These are phyloP conservation scores for Sclerurus mexicanus DNA, from an alignment of 2,113 vertebrate genomes.

Conservation along the genomic window DNA sequence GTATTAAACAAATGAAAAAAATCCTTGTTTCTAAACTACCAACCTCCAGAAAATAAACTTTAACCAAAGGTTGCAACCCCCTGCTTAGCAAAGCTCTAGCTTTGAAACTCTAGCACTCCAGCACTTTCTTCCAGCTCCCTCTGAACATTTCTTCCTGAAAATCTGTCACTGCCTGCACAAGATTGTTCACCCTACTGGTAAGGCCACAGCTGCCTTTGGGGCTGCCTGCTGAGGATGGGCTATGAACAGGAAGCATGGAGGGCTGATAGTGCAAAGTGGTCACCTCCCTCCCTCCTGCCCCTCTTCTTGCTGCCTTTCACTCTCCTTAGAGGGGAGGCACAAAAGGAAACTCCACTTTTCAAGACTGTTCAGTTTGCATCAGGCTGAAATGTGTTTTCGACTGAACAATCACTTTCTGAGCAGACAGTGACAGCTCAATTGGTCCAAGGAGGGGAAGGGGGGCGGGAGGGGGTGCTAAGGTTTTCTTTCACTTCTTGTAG, in stretches of 20 bases:
- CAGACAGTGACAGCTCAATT: slow-evolving; percentile 53
- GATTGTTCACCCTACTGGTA: neutral
- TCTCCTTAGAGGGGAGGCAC: neutral
- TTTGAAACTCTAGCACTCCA: neutral
- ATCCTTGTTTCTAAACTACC: neutral
- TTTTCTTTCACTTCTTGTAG: slow-evolving; percentile 48
- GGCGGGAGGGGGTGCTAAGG: neutral
- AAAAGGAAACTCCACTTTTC: slow-evolving; percentile 35
- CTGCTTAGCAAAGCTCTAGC: neutral
- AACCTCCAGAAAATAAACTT: neutral
- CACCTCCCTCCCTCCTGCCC: slow-evolving; percentile 13
- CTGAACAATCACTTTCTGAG: slow-evolving; percentile 45
- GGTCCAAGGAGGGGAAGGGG: neutral
- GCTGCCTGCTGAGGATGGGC: neutral
- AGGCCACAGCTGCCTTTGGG: neutral
- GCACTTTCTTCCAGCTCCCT: neutral
- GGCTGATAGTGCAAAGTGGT: neutral
- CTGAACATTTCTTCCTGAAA: neutral
- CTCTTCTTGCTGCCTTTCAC: neutral
- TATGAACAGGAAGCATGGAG: neutral
- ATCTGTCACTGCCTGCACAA: neutral
- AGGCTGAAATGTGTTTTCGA: neutral
- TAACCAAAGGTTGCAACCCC: neutral
- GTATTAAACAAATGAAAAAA: neutral
- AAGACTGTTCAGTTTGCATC: slow-evolving; percentile 14